Evolutionary conservation across 30 jellyfish, hydroid and myxozoan genomes (phyloP).

Genomic region (Chrysaora quinquecirrha): DNA sequence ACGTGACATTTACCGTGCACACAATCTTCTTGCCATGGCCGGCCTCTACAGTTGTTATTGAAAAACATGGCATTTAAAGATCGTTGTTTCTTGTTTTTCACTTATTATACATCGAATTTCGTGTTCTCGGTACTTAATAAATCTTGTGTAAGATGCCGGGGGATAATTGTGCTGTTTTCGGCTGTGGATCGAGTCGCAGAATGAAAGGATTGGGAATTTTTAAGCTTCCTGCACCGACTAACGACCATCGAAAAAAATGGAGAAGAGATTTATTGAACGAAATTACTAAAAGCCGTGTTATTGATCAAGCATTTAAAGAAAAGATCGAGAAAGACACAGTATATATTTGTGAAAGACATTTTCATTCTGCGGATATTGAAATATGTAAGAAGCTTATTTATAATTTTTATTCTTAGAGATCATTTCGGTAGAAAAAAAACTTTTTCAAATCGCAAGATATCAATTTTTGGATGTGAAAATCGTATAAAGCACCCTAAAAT

Average conservation of each 20-base stretch:
- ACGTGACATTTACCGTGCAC: slow-evolving; percentile 56
- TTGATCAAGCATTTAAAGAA: slow-evolving; percentile 22
- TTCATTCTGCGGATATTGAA: too few relatives aligned
- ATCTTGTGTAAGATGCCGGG: too few relatives aligned
- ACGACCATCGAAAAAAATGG: too few relatives aligned
- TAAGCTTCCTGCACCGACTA: too few relatives aligned
- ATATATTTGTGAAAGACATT: slow-evolving; percentile 40
- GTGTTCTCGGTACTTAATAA: too few relatives aligned
- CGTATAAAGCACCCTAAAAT: too few relatives aligned
- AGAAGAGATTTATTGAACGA: too few relatives aligned
- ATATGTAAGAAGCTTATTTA: slow-evolving; percentile 7
- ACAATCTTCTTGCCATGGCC: slow-evolving; percentile 7
- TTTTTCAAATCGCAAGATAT: too few relatives aligned
- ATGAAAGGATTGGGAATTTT: slow-evolving; percentile 58
- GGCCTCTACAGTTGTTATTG: too few relatives aligned
- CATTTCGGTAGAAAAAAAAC: too few relatives aligned
- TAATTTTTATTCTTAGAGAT: neutral
- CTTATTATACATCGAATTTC: slow-evolving; percentile 26
- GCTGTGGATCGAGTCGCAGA: slow-evolving; percentile 60
- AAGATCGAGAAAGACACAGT: slow-evolving; percentile 46
- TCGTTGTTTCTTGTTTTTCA: neutral
- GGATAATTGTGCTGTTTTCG: slow-evolving; percentile 55
- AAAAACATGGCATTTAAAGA: neutral
- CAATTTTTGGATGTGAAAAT: too few relatives aligned
- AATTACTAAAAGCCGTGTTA: too few relatives aligned